phyloP scores from a whole-genome alignment of 2,888 invertebrate genomes.

The Icerya purchasi region DNA sequence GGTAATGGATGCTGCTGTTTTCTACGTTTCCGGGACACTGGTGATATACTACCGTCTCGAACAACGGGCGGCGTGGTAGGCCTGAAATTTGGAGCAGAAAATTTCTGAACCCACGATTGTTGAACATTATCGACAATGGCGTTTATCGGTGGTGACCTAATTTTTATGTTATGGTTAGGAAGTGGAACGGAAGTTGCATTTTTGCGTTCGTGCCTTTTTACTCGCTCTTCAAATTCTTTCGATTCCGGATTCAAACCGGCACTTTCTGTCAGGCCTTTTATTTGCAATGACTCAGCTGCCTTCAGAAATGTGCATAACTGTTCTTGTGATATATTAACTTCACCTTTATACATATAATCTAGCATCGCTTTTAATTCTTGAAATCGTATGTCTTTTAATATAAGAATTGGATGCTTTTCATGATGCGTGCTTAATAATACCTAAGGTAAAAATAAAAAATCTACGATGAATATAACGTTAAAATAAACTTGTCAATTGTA shows the following conservation, averaged over 20 bases:
- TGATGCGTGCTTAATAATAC: constrained; percentile 66
- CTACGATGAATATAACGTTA: too few relatives aligned
- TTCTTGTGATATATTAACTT: constrained; percentile 82
- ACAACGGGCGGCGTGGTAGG: constrained; percentile 9
- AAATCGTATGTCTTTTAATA: constrained; percentile 76
- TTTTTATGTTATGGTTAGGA: constrained; percentile 10
- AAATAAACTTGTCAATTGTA: too few relatives aligned
- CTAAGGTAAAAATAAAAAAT: constrained; percentile 45
- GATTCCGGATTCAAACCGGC: constrained; percentile 15
- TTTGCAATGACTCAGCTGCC: constrained; percentile 76
- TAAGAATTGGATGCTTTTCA: constrained; percentile 79
- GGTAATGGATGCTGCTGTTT: constrained; percentile 12
- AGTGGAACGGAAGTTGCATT: constrained; percentile 7
- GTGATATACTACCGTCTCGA: constrained; percentile 16
- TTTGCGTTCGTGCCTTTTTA: constrained; percentile 15
- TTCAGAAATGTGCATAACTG: constrained; percentile 69
- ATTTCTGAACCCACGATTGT: constrained; percentile 15
- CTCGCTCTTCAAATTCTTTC: constrained; percentile 16
- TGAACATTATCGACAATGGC: constrained; percentile 12
- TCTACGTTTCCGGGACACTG: constrained; percentile 16
- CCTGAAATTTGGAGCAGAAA: constrained; percentile 6
- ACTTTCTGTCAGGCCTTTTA: constrained; percentile 63
- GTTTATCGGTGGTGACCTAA: constrained; percentile 12
- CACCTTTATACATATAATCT: constrained; percentile 85
- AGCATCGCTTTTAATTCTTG: constrained; percentile 77